Evolutionary conservation across 1,140 invertebrate genomes (phyloP).

Genomic region (Drosophila kepulauana): DNA sequence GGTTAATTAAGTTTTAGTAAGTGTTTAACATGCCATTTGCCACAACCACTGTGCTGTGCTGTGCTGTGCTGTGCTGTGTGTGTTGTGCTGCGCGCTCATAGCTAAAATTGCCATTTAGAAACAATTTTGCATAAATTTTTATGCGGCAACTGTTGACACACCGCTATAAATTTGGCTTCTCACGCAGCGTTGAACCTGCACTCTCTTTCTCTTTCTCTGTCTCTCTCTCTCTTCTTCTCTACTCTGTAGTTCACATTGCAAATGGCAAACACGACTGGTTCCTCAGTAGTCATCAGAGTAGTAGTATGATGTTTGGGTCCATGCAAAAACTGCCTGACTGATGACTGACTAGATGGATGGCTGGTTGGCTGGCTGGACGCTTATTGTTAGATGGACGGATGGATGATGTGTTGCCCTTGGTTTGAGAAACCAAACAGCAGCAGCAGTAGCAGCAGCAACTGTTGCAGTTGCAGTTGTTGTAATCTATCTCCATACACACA

Average conservation of each 20-base stretch:
- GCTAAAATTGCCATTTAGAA: constrained; percentile 76
- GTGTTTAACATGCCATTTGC: constrained; percentile 14
- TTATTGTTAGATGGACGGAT: constrained; percentile 81
- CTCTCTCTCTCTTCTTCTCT: background rate
- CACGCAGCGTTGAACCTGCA: constrained; percentile 36
- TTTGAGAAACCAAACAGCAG: constrained; percentile 25
- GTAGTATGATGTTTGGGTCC: constrained; percentile 32
- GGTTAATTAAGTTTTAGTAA: constrained; percentile 43
- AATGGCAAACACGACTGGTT: constrained; percentile 56
- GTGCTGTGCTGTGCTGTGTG: too few relatives aligned
- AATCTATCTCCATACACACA: constrained; percentile 58
- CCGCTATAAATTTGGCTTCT: constrained; percentile 68
- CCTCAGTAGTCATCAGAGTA: background rate
- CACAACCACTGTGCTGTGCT: constrained; percentile 8
- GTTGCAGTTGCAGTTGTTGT: constrained; percentile 68
- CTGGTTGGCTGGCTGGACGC: constrained; percentile 65
- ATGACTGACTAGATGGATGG: constrained; percentile 79
- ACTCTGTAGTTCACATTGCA: constrained; percentile 20
- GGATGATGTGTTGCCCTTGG: constrained; percentile 66
- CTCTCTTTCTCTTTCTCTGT: too few relatives aligned
- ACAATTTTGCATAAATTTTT: constrained; percentile 77
- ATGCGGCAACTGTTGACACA: constrained; percentile 79
- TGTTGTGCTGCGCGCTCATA: constrained; percentile 1
- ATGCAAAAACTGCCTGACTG: constrained; percentile 73
- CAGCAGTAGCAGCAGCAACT: constrained; percentile 5